phyloP scores from a whole-genome alignment of 2,113 vertebrate species.

The Numenius arquata region DNA sequence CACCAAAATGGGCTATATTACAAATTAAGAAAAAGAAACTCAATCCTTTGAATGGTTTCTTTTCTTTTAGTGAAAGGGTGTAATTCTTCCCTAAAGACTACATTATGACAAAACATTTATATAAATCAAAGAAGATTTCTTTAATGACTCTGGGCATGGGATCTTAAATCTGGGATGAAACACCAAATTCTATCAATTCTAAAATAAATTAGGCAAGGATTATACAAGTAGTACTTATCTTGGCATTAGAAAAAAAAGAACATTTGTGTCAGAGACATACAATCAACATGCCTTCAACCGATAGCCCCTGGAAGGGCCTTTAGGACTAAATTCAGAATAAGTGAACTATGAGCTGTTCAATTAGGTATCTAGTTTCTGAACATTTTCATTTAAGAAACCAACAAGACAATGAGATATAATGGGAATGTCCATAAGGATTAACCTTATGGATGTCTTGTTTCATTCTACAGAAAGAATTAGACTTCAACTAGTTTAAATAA shows the following conservation, averaged over 20 bases:
- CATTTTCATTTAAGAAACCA: conserved; percentile 2
- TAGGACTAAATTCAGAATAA: conserved; percentile 24
- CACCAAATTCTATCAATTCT: conserved; percentile 63
- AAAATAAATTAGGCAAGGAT: conserved; percentile 60
- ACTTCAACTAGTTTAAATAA: not conserved
- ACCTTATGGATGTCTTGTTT: not conserved
- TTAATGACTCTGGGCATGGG: conserved; percentile 32
- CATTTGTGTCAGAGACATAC: conserved; percentile 5
- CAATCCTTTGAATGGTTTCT: conserved; percentile 60
- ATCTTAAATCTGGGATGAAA: conserved; percentile 65
- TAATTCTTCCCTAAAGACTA: conserved; percentile 62
- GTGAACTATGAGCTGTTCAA: not conserved
- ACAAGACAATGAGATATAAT: not conserved
- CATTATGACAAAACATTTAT: conserved; percentile 58
- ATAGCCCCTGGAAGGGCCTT: not conserved
- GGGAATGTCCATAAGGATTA: conserved; percentile 12
- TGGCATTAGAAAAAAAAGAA: conserved; percentile 43
- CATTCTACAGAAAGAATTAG: not conserved
- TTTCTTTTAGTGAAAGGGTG: conserved; percentile 64
- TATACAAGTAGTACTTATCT: conserved; percentile 47
- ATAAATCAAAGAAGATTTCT: conserved; percentile 63
- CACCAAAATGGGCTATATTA: conserved; percentile 54
- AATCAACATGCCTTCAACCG: conserved; percentile 3
- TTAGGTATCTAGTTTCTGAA: conserved; percentile 17
- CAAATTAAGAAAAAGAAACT: conserved; percentile 51